Evolutionary conservation across 2,113 vertebrate species (phyloP).

Genomic region (Megaceryle maxima): DNA sequence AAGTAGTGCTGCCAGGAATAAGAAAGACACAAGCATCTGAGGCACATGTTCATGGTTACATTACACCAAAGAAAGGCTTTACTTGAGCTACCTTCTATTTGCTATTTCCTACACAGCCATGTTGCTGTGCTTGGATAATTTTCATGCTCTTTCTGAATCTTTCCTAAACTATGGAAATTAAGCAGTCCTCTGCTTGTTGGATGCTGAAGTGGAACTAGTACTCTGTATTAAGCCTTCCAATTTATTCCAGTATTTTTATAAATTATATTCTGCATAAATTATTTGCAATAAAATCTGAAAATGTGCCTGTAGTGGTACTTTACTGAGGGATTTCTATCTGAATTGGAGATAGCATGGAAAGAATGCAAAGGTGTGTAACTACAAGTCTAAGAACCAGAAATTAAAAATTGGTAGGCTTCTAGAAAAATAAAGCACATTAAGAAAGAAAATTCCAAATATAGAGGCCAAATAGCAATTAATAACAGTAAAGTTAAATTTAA

Average conservation of each 20-base stretch:
- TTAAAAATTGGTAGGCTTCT: not conserved
- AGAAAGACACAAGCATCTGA: not conserved
- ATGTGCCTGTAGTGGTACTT: not conserved
- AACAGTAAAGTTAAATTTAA: slow-evolving; percentile 25
- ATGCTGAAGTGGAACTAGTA: not conserved
- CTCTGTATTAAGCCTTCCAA: not conserved
- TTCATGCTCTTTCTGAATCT: not conserved
- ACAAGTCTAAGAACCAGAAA: not conserved
- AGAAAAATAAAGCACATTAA: not conserved
- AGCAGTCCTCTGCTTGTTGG: not conserved
- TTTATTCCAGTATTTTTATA: slow-evolving; percentile 17
- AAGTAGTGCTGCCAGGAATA: not conserved
- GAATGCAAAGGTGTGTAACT: not conserved
- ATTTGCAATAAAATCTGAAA: slow-evolving; percentile 20
- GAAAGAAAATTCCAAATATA: not conserved
- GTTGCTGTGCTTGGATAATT: not conserved
- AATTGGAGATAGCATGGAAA: not conserved
- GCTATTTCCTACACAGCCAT: not conserved
- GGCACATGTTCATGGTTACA: not conserved
- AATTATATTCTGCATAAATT: not conserved
- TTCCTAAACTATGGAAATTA: not conserved
- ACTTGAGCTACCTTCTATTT: not conserved
- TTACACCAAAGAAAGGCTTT: not conserved
- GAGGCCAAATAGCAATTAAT: slow-evolving; percentile 34
- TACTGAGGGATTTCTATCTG: not conserved